These are phyloP conservation scores for Budorcas taxicolor DNA, from an alignment of 2,113 vertebrate species.

Conservation along the genomic window DNA sequence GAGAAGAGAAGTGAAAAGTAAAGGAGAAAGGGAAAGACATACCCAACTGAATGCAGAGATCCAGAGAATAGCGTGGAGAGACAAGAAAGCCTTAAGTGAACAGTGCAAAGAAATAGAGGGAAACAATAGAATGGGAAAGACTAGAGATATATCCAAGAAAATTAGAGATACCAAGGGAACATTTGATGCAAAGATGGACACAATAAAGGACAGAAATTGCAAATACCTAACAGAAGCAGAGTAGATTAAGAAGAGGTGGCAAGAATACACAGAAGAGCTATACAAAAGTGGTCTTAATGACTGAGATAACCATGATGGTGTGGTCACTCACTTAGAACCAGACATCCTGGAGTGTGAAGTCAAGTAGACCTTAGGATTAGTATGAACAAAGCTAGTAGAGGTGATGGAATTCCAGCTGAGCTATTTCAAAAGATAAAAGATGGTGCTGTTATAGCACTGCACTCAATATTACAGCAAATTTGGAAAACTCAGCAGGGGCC, in stretches of 20 bases:
- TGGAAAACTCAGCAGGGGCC: not conserved
- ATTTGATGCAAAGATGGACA: not conserved
- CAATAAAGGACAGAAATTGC: not conserved
- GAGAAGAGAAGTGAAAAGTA: not conserved
- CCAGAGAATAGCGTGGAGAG: not conserved
- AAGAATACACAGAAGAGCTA: not conserved
- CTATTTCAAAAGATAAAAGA: not conserved
- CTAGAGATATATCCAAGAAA: not conserved
- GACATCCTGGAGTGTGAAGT: not conserved
- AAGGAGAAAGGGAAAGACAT: not conserved
- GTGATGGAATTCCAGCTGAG: not conserved
- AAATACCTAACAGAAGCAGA: not conserved
- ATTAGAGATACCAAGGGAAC: not conserved
- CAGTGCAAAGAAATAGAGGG: not conserved
- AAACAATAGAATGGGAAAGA: not conserved
- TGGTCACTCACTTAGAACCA: not conserved
- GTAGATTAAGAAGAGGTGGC: not conserved
- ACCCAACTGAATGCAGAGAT: not conserved
- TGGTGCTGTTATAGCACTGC: not conserved
- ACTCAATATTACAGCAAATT: not conserved
- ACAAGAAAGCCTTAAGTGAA: not conserved
- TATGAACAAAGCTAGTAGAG: not conserved
- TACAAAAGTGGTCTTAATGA: not conserved
- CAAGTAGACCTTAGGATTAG: not conserved
- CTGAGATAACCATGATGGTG: not conserved